Evolutionary conservation across 2,888 invertebrate species (phyloP).

Genomic region (Glaucopsyche alexis): DNA sequence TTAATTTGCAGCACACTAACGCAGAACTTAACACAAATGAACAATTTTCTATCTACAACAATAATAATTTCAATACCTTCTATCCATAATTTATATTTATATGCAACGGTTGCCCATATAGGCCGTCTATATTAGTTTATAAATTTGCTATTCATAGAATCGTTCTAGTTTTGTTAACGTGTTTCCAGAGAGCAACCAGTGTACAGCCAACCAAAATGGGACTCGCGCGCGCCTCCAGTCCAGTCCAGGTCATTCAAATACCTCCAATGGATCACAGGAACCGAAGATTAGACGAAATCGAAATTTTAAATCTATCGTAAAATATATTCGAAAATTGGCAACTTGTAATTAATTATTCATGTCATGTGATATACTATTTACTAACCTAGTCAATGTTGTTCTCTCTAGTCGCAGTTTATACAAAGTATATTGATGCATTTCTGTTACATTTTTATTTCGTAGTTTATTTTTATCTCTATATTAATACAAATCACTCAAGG

Average conservation of each 20-base stretch:
- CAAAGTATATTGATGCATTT: conserved; percentile 29
- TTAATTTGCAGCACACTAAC: too few species aligned
- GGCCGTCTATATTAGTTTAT: conserved; percentile 18
- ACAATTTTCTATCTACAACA: not conserved
- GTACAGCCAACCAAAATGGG: conserved; percentile 60
- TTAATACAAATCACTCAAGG: conserved; percentile 10
- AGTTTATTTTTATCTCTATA: conserved; percentile 16
- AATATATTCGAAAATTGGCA: conserved; percentile 15
- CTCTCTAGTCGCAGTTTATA: conserved; percentile 28
- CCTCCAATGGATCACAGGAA: conserved; percentile 78
- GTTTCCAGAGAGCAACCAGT: conserved; percentile 70
- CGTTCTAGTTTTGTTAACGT: not conserved
- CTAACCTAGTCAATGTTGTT: conserved; percentile 60
- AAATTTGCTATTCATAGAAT: conserved; percentile 9
- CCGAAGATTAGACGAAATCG: conserved; percentile 59
- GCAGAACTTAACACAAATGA: too few species aligned
- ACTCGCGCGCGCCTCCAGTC: conserved; percentile 65
- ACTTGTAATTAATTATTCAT: conserved; percentile 14
- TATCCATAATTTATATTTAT: not conserved
- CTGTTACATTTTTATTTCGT: conserved; percentile 24
- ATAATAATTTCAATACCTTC: not conserved
- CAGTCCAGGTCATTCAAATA: conserved; percentile 79
- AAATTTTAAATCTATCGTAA: conserved; percentile 17
- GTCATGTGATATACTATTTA: conserved; percentile 54
- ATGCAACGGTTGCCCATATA: not conserved